Conservation (phyloP, 2,113 vertebrate genomes). For the Clarias gariepinus region DNA sequence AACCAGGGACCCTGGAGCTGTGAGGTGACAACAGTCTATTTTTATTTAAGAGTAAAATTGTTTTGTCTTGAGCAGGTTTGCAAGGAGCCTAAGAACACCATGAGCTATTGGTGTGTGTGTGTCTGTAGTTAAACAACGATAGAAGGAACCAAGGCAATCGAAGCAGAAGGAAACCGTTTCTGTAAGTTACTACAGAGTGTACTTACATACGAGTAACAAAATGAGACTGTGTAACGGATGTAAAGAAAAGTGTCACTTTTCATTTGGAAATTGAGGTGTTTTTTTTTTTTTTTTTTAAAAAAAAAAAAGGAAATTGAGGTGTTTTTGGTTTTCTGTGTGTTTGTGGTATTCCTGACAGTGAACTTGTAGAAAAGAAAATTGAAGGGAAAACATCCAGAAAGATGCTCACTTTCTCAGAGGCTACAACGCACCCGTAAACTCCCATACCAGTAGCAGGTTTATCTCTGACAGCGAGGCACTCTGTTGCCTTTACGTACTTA, state of each 20-base stretch:
- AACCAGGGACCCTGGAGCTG: not conserved
- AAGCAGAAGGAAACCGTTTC: not conserved
- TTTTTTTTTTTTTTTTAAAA: too few species aligned
- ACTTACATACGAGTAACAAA: not conserved
- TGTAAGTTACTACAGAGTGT: not conserved
- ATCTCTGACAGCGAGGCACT: not conserved
- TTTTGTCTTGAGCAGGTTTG: not conserved
- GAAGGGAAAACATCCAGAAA: not conserved
- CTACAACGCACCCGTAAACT: not conserved
- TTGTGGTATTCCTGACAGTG: not conserved
- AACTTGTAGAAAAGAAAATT: not conserved
- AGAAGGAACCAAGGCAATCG: not conserved
- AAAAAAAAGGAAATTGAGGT: not conserved
- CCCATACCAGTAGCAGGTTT: not conserved
- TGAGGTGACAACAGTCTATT: not conserved
- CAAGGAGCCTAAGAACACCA: not conserved
- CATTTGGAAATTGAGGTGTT: constrained; percentile 6
- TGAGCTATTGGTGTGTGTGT: not conserved
- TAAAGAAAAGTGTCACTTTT: not conserved
- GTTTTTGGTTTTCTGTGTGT: not conserved
- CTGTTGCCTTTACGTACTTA: not conserved
- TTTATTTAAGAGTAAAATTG: not conserved
- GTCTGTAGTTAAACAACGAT: not conserved
- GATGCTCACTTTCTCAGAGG: not conserved
- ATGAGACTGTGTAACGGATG: not conserved